These are phyloP conservation scores for Idaea biselata DNA, from an alignment of 2,888 invertebrate species.

Conservation along the genomic window DNA sequence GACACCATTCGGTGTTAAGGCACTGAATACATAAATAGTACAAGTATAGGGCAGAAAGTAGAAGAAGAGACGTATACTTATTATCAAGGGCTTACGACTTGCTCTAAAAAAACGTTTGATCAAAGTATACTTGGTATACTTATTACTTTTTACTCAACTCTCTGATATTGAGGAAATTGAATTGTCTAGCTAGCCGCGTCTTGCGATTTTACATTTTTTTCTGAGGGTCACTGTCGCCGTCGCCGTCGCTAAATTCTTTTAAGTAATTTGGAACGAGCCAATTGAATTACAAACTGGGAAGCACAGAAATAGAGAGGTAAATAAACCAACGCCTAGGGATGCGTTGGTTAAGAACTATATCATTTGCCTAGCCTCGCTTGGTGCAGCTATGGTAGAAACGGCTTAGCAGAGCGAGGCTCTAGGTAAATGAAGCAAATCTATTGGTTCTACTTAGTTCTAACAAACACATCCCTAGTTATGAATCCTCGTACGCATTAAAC, in stretches of 20 bases:
- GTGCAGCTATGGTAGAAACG: too few relatives aligned
- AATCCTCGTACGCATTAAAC: too few relatives aligned
- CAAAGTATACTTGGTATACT: background rate
- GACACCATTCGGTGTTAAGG: too few relatives aligned
- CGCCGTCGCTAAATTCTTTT: background rate
- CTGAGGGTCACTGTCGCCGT: background rate
- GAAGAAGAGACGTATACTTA: background rate
- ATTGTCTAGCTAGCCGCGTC: background rate
- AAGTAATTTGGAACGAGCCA: background rate
- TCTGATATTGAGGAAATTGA: background rate
- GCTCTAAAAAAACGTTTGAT: background rate
- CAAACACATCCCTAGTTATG: too few relatives aligned
- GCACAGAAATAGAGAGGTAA: background rate
- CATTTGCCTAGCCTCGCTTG: too few relatives aligned
- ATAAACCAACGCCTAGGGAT: too few relatives aligned
- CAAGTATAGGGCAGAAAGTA: too few relatives aligned
- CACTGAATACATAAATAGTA: too few relatives aligned
- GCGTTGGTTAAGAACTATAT: too few relatives aligned
- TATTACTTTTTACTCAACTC: background rate
- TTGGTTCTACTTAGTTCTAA: too few relatives aligned
- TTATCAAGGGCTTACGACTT: background rate
- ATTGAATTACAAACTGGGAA: background rate
- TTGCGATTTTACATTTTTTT: background rate
- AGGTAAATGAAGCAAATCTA: too few relatives aligned
- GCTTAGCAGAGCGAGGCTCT: too few relatives aligned